These are phyloP conservation scores for Tiaroga cobitis DNA, from an alignment of 2,797 vertebrate genomes.

Conservation along the genomic window DNA sequence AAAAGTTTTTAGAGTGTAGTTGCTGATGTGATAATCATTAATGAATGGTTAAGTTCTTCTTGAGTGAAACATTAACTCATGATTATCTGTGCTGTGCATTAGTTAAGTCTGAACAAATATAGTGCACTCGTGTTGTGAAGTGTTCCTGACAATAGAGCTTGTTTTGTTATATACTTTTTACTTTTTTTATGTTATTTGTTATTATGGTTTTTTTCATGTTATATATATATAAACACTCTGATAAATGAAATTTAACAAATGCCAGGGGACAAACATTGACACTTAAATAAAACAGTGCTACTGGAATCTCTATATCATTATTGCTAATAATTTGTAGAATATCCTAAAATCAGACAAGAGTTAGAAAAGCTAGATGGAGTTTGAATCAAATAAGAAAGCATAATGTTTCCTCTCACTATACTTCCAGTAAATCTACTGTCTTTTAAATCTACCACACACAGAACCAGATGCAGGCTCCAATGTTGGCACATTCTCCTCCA, in stretches of 20 bases:
- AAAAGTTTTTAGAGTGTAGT: too few relatives aligned
- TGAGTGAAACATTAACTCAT: background rate
- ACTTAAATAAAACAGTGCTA: background rate
- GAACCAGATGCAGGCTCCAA: conserved; percentile 3
- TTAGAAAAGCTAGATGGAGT: background rate
- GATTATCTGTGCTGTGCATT: conserved; percentile 7
- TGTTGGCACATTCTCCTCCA: conserved; percentile 32
- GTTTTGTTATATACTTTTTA: too few relatives aligned
- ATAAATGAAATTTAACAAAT: too few relatives aligned
- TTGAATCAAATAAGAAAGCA: conserved; percentile 36
- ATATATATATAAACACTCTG: too few relatives aligned
- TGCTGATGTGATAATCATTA: background rate
- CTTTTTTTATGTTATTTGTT: too few relatives aligned
- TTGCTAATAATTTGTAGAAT: background rate
- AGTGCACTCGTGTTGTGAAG: background rate
- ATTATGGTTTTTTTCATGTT: too few relatives aligned
- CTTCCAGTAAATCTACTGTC: conserved; percentile 1
- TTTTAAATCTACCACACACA: background rate
- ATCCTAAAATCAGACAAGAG: background rate
- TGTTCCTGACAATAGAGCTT: background rate
- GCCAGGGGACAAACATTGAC: too few relatives aligned
- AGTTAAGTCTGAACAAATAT: background rate
- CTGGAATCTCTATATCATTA: background rate
- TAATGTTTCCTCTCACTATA: background rate
- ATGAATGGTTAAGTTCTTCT: background rate